phyloP scores from a whole-genome alignment of 2,888 invertebrate species.

The Heliconius charithonia region DNA sequence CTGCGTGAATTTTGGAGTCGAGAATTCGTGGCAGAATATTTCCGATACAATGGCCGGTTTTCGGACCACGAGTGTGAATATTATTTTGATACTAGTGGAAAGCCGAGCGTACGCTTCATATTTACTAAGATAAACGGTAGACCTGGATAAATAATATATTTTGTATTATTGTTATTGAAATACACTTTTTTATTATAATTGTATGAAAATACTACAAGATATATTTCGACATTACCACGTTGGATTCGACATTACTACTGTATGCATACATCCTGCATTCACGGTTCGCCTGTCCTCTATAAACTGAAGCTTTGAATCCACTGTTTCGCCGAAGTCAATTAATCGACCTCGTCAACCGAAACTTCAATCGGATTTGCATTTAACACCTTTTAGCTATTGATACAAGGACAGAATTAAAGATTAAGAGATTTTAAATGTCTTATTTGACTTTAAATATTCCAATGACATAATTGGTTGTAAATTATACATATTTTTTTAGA shows the following conservation, averaged over 20 bases:
- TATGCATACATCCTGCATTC: not conserved
- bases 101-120: no score
- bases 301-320: not conserved
- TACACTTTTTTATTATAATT: not conserved
- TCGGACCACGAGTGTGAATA: not conserved
- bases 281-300: not conserved
- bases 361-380: not conserved
- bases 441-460: not conserved
- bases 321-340: not conserved
- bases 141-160: not conserved
- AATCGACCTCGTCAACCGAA: not conserved
- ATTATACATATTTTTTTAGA: not conserved
- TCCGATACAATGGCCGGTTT: not conserved
- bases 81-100: no score
- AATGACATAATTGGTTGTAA: not conserved
- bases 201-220: not conserved
- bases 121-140: no score
- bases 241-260: not conserved
- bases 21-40: not conserved
- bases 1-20: not conserved
- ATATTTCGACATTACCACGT: not conserved
- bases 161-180: not conserved
- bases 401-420: not conserved
- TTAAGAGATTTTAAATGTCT: not conserved
- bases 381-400: not conserved